A percentile compares a stretch with the other conserved stretches of the same genome.
Conservation (phyloP, 2,113 vertebrate species). For the Sakesphorus luctuosus region DNA sequence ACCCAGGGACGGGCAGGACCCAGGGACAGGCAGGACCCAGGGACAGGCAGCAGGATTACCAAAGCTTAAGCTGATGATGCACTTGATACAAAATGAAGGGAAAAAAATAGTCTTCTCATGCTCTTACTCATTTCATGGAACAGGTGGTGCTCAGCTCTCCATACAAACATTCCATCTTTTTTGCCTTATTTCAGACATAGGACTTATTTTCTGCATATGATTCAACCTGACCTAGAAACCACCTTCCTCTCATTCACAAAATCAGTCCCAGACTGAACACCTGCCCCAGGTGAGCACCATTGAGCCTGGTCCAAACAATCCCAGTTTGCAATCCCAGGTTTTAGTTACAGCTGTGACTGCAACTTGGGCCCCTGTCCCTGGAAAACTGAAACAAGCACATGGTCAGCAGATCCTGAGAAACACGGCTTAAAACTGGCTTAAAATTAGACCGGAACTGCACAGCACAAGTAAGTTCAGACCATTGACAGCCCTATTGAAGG, state of each 20-base stretch:
- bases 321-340: background rate
- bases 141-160: background rate
- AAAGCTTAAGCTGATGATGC: background rate
- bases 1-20: background rate
- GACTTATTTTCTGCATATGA: background rate
- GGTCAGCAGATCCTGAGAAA: background rate
- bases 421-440: background rate
- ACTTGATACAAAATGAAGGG: background rate
- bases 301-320: background rate
- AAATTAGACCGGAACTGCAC: background rate
- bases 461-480: background rate
- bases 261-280: background rate
- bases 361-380: accelerated
- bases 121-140: background rate
- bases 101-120: background rate
- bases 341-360: background rate
- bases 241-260: background rate
- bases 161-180: background rate
- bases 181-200: background rate
- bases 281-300: background rate
- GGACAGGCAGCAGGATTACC: background rate
- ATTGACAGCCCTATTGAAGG: background rate
- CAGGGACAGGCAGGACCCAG: background rate
- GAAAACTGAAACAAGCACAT: background rate
- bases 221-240: background rate